Percentiles rank a stretch among this genome's conserved stretches.
Evolutionary conservation across 2,888 invertebrate genomes (phyloP).

Genomic region (Gymnocheta viridis): DNA sequence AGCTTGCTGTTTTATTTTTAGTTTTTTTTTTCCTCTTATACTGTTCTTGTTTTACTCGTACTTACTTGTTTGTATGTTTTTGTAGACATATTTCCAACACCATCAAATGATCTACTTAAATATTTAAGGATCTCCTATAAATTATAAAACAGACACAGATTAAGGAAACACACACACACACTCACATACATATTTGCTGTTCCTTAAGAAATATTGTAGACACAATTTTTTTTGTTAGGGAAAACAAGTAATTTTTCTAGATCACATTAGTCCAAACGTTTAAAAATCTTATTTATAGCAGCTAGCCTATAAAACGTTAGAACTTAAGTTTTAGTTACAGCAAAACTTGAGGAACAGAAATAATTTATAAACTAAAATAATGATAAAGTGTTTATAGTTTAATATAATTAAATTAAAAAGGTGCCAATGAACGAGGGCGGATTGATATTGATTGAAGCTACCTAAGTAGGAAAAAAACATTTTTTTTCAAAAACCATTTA

Average conservation of each 20-base stretch:
- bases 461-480: too few relatives aligned
- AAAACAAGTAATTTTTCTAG: neutral
- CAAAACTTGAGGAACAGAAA: too few relatives aligned
- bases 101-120: slow-evolving; percentile 49
- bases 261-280: neutral
- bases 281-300: neutral
- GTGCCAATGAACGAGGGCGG: too few relatives aligned
- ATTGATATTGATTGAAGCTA: too few relatives aligned
- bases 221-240: slow-evolving; percentile 3
- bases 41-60: neutral
- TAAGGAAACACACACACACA: too few relatives aligned
- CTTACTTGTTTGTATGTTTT: neutral
- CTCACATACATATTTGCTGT: slow-evolving; percentile 9
- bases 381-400: too few relatives aligned
- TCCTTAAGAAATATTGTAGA: neutral
- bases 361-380: too few relatives aligned
- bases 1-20: slow-evolving; percentile 63
- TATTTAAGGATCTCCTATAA: slow-evolving; percentile 40
- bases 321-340: too few relatives aligned
- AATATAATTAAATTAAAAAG: too few relatives aligned
- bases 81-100: slow-evolving; percentile 47
- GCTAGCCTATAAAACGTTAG: too few relatives aligned
- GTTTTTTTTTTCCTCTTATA: slow-evolving; percentile 12
- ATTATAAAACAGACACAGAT: slow-evolving; percentile 24
- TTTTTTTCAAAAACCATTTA: too few relatives aligned